Conservation (phyloP, 1,140 invertebrate species). For the Lasaia peninsularis region DNA sequence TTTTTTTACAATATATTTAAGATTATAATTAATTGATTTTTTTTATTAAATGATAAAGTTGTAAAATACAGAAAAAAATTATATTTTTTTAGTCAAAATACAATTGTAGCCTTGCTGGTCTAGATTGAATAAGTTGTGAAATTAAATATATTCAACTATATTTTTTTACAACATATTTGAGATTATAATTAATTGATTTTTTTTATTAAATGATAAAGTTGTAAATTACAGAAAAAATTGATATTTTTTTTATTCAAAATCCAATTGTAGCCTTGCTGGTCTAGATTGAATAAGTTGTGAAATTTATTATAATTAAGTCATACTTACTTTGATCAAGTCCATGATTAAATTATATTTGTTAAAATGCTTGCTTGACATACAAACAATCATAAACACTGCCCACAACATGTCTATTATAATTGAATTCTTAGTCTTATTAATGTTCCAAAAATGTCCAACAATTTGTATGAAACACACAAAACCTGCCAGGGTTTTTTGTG, state of each 20-base stretch:
- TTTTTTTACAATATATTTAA: too few species aligned
- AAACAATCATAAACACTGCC: slow-evolving; percentile 53
- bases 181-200: too few species aligned
- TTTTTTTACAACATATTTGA: too few species aligned
- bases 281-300: slow-evolving; percentile 9
- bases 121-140: slow-evolving; percentile 11
- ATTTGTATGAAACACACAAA: slow-evolving; percentile 61
- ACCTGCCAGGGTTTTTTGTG: slow-evolving; percentile 49
- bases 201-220: too few species aligned
- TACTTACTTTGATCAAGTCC: slow-evolving; percentile 57
- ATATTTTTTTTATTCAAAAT: too few species aligned
- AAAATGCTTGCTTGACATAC: slow-evolving; percentile 38
- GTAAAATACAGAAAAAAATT: too few species aligned
- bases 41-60: too few species aligned
- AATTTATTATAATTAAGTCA: slow-evolving; percentile 11
- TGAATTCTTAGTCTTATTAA: slow-evolving; percentile 49
- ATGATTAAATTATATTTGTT: slow-evolving; percentile 39
- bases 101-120: too few species aligned
- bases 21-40: too few species aligned
- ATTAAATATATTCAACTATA: slow-evolving; percentile 5
- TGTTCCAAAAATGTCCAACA: slow-evolving; percentile 54
- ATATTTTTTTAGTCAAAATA: too few species aligned
- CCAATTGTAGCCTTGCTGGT: too few species aligned
- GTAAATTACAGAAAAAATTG: too few species aligned
- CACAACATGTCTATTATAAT: slow-evolving; percentile 54